Evolutionary conservation across 2,888 invertebrate species (phyloP).

Genomic region (Steinernema hermaphroditum): DNA sequence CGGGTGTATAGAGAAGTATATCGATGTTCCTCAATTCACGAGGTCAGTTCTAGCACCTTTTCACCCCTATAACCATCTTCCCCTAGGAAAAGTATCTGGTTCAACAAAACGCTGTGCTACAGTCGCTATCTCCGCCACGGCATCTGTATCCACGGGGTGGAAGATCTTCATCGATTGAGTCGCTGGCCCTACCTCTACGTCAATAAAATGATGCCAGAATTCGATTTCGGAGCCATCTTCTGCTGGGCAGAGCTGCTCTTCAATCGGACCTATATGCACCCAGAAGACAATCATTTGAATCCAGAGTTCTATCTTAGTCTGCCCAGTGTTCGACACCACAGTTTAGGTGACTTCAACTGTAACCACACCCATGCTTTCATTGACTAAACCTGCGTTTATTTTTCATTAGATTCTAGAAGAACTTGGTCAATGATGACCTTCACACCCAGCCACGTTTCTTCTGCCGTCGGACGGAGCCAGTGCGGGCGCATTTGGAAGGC

Average conservation of each 20-base stretch:
- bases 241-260: no score
- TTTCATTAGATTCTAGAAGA: constrained; percentile 18
- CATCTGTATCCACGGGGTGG: background rate
- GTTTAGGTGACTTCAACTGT: no score
- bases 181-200: background rate
- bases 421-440: constrained; percentile 50
- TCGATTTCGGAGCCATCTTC: no score
- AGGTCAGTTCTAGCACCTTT: no score
- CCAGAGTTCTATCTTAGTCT: no score
- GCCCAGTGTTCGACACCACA: no score
- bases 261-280: no score
- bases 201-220: background rate
- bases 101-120: background rate
- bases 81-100: background rate
- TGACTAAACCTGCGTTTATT: background rate
- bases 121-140: background rate
- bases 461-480: constrained; percentile 55
- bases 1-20: background rate
- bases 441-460: constrained; percentile 49
- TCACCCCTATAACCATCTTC: no score
- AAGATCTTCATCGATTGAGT: background rate
- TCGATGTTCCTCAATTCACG: background rate
- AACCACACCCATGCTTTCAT: no score
- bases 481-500: constrained; percentile 65
- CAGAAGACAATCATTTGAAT: no score